Evolutionary conservation across 1,140 invertebrate genomes (phyloP).

Genomic region (Drosophila mayri): DNA sequence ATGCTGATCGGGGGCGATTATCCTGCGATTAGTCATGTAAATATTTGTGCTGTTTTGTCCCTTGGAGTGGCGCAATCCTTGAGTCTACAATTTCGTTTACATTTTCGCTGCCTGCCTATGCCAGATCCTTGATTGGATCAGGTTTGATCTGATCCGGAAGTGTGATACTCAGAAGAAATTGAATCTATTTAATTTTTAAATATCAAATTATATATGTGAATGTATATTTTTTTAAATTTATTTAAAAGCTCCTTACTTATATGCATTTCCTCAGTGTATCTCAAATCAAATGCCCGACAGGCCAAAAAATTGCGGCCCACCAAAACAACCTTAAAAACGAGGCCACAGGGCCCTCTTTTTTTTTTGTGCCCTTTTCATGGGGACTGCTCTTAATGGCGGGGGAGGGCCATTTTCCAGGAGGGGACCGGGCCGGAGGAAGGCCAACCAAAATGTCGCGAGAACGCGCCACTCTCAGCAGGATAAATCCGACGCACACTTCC

Average conservation of each 20-base stretch:
- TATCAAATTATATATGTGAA: too few relatives aligned
- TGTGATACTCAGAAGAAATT: slow-evolving; percentile 20
- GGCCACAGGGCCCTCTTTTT: slow-evolving; percentile 44
- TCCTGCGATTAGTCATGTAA: slow-evolving; percentile 47
- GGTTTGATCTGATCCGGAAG: slow-evolving; percentile 40
- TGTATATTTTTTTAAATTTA: too few relatives aligned
- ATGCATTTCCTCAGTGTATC: slow-evolving; percentile 5
- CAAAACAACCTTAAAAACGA: slow-evolving; percentile 73
- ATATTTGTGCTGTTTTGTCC: slow-evolving; percentile 29
- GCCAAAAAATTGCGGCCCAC: slow-evolving; percentile 75
- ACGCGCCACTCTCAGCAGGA: slow-evolving; percentile 56
- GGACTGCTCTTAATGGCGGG: not conserved
- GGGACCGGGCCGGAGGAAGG: slow-evolving; percentile 29
- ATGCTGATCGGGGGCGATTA: slow-evolving; percentile 51
- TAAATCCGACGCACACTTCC: slow-evolving; percentile 30
- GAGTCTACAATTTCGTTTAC: slow-evolving; percentile 7
- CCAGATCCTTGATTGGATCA: slow-evolving; percentile 44
- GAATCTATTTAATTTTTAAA: not conserved
- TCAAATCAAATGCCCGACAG: slow-evolving; percentile 66
- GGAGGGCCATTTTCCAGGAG: slow-evolving; percentile 1
- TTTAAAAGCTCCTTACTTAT: not conserved
- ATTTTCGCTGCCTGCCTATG: slow-evolving; percentile 25
- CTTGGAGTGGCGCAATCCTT: slow-evolving; percentile 33
- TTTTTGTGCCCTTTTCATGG: not conserved
- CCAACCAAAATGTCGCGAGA: slow-evolving; percentile 81